Percentiles rank a stretch among this genome's conserved stretches.
Evolutionary conservation across 2,113 vertebrate species (phyloP).

Genomic region (Emydocephalus ijimae): DNA sequence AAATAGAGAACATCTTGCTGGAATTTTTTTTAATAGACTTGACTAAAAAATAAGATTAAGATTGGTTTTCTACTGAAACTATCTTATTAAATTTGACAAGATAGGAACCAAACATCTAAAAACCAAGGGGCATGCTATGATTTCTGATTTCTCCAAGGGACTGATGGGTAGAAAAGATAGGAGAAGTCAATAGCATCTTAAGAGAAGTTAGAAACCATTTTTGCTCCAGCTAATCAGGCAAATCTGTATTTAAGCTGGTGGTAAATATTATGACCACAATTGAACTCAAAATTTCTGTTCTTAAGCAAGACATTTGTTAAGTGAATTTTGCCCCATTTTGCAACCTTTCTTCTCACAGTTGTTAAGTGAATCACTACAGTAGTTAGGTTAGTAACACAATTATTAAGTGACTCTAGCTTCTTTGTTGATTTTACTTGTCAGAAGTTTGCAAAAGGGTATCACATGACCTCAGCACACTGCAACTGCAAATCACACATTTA

Average conservation of each 20-base stretch:
- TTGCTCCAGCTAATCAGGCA: background rate
- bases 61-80: background rate
- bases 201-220: background rate
- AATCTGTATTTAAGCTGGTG: background rate
- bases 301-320: background rate
- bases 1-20: background rate
- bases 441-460: background rate
- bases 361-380: background rate
- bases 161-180: background rate
- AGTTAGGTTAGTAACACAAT: background rate
- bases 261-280: background rate
- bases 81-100: background rate
- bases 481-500: background rate
- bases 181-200: background rate
- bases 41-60: background rate
- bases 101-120: background rate
- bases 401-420: background rate
- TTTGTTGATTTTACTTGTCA: background rate
- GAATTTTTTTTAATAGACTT: background rate
- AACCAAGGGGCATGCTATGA: background rate
- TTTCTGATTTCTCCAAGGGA: background rate
- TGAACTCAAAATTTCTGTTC: background rate
- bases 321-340: background rate
- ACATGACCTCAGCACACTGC: no score
- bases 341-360: background rate